Evolutionary conservation across 2,888 invertebrate genomes (phyloP).

Genomic region (Caenorhabditis drosophilae): DNA sequence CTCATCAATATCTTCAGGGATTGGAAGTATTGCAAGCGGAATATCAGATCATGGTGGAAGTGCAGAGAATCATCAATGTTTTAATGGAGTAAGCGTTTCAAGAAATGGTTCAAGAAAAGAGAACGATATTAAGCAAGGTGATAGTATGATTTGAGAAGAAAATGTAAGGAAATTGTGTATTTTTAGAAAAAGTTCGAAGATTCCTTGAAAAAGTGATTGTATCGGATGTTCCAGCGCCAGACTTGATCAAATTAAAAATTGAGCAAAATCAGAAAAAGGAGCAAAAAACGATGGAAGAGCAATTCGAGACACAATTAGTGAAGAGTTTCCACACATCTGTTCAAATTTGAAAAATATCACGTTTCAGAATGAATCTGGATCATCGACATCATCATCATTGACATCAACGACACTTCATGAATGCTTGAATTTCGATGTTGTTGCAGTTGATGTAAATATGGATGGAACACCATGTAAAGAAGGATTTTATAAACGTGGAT

Average conservation of each 20-base stretch:
- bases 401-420: conserved; percentile 6
- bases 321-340: neutral
- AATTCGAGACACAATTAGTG: conserved; percentile 20
- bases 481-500: neutral
- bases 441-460: conserved; percentile 25
- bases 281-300: conserved; percentile 5
- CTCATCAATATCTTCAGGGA: conserved; percentile 32
- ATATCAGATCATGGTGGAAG: conserved; percentile 21
- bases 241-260: conserved; percentile 19
- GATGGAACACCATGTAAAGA: conserved; percentile 29
- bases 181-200: conserved; percentile 20
- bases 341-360: neutral
- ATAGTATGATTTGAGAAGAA: no score
- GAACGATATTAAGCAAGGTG: no score
- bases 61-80: neutral
- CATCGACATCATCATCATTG: conserved; percentile 11
- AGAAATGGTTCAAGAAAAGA: conserved; percentile 17
- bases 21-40: conserved; percentile 33
- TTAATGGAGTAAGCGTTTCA: conserved; percentile 22
- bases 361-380: conserved; percentile 14
- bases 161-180: neutral
- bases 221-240: conserved; percentile 23
- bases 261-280: conserved; percentile 16
- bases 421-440: conserved; percentile 20
- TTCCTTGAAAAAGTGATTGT: conserved; percentile 21